Base-by-base conservation (phyloP, 2,797 vertebrate species). In the Galago senegalensis region DNA sequence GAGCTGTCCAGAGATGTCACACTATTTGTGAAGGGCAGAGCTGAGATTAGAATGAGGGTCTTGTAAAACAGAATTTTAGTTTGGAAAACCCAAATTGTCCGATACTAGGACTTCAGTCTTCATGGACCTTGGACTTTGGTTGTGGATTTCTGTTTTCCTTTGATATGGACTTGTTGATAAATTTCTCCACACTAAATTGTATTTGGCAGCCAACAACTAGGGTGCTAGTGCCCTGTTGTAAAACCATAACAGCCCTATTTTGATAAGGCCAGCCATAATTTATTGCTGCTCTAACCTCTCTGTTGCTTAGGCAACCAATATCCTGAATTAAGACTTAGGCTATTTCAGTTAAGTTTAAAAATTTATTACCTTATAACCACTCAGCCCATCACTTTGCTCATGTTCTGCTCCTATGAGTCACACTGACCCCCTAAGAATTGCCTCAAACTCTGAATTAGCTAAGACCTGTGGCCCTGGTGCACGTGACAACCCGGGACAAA, bases 291-390 rank as follows among this genome's bases (percentile, higher is more conserved):
- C 83, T 91, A 82, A 77, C 67, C 86, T 92, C 81, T 86, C 61
- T 69, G 94, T 93, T 96, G 95, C 96, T 89, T 89, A 69, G 94
- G 85, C 91, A 95, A 98, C 94, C 93, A 67, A 29, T 37, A 84
- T 92, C 83, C 70, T 87, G 73, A 95, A 89, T 81, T 92, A 86
- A 96, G 84, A 79, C 69, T 43, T 8, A 1, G 70, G 73, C 46
- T 72, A 56, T 93, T 94, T 85, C 43, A 86, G 93, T 79, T 61
- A 75, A 95, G 91, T 89, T 82, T 58, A 83, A 37, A 53, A 86
- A 89, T 93, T 77, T 87, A 88, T 93, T 60, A 75, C 87, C 85
- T 94, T 85, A 37, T 83, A 34, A 27, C 82, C 23, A 12, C 29
- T 80, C 85, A 31, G 82, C 56, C 77, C 63, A 12, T 58, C 16